These are phyloP conservation scores for Clarias laeviceps DNA, from an alignment of 2,797 vertebrate species.

Conservation along the genomic window DNA sequence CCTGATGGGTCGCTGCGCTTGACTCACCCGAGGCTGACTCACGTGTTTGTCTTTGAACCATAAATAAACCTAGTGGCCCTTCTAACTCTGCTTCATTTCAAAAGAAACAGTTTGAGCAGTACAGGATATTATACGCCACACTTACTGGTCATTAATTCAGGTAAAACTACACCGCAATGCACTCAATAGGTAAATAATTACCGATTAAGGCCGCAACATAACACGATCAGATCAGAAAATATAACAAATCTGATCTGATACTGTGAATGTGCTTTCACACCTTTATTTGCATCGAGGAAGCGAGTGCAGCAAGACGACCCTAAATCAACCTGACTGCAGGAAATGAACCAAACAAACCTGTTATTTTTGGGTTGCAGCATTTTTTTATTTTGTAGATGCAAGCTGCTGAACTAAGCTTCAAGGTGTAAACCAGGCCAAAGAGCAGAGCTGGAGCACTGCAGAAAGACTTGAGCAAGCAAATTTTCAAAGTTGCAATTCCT, in stretches of 20 bases:
- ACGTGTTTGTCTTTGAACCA: slow-evolving; percentile 16
- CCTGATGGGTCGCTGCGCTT: neutral
- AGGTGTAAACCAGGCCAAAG: neutral
- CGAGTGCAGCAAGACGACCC: neutral
- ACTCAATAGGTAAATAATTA: neutral
- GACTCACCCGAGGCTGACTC: slow-evolving; percentile 24
- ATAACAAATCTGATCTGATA: too few relatives aligned
- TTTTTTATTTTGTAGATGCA: neutral
- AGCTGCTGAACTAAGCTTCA: neutral
- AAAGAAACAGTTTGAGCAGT: neutral
- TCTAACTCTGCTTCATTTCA: slow-evolving; percentile 7
- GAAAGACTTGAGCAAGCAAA: neutral
- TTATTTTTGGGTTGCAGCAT: neutral
- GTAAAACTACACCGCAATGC: neutral
- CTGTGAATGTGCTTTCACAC: neutral
- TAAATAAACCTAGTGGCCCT: slow-evolving; percentile 23
- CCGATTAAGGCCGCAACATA: neutral
- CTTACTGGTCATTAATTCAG: neutral
- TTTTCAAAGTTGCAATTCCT: too few relatives aligned
- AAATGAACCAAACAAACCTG: neutral
- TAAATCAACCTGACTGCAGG: neutral
- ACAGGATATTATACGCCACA: too few relatives aligned
- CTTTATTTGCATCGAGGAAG: neutral
- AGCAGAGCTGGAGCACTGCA: neutral
- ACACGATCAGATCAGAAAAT: neutral